Evolutionary conservation across 2,113 vertebrate genomes (phyloP).

Genomic region (Oncorhynchus clarkii): DNA sequence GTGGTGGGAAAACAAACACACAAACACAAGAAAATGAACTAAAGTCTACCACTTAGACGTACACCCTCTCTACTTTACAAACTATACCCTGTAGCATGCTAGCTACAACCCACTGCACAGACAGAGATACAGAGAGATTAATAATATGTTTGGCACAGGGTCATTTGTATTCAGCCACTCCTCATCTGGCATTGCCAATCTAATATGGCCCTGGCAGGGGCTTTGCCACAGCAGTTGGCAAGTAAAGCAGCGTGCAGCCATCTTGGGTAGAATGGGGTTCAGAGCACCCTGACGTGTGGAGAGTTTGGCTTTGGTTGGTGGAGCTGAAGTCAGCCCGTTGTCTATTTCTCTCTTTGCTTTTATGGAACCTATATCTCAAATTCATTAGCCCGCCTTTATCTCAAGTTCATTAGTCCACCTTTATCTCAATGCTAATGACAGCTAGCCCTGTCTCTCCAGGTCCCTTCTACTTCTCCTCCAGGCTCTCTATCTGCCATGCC

Average conservation of each 20-base stretch:
- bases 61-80: no score
- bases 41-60: no score
- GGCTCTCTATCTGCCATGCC: conserved; percentile 25
- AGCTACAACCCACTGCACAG: no score
- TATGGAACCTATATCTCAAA: conserved; percentile 53
- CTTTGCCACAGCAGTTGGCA: conserved; percentile 50
- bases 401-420: conserved; percentile 65
- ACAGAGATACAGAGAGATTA: conserved; percentile 35
- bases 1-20: background rate
- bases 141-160: conserved; percentile 41
- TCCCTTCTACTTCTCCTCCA: conserved; percentile 43
- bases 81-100: no score
- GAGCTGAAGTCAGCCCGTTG: conserved; percentile 43
- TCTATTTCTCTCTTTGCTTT: conserved; percentile 47
- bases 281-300: conserved; percentile 54
- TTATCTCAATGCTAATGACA: conserved; percentile 66
- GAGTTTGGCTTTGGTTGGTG: conserved; percentile 59
- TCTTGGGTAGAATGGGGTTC: conserved; percentile 53
- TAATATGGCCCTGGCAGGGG: conserved; percentile 13
- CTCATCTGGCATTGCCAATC: conserved; percentile 44
- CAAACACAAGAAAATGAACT: background rate
- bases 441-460: background rate
- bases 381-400: conserved; percentile 35
- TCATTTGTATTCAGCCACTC: conserved; percentile 33
- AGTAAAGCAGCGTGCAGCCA: conserved; percentile 31